phyloP scores from a whole-genome alignment of 2,888 invertebrate genomes.

The Rugalucina vietnamica region DNA sequence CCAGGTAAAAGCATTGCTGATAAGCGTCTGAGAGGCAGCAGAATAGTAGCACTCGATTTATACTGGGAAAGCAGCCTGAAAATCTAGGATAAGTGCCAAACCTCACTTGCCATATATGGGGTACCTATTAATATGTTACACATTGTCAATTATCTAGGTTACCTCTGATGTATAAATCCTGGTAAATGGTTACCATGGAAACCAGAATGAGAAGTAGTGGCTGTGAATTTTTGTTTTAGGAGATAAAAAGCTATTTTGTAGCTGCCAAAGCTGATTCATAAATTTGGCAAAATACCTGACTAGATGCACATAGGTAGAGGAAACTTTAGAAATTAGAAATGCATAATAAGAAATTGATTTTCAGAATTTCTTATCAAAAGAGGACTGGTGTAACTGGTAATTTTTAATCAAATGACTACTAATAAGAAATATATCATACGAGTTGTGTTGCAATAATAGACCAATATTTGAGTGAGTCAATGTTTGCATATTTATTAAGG shows the following conservation, averaged over 20 bases:
- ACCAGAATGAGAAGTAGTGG: background rate
- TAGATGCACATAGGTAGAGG: background rate
- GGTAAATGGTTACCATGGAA: background rate
- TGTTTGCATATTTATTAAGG: too few relatives aligned
- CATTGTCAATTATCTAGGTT: background rate
- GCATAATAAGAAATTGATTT: too few relatives aligned
- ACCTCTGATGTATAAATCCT: slow-evolving; percentile 5
- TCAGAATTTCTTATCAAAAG: too few relatives aligned
- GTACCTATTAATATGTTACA: background rate
- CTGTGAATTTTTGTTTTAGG: background rate
- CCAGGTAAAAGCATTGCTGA: background rate
- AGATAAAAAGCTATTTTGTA: background rate
- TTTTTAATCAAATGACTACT: too few relatives aligned
- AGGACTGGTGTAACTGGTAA: too few relatives aligned
- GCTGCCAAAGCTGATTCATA: background rate
- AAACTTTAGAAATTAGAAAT: too few relatives aligned
- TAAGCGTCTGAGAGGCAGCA: background rate
- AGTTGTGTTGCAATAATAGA: too few relatives aligned
- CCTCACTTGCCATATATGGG: slow-evolving; percentile 8
- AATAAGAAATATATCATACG: too few relatives aligned
- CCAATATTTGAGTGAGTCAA: too few relatives aligned
- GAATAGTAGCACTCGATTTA: background rate
- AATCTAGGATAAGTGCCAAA: slow-evolving; percentile 4
- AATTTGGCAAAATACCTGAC: background rate
- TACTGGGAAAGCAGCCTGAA: background rate